A percentile compares a stretch with the other conserved stretches of the same genome.
phyloP scores from a whole-genome alignment of 2,113 vertebrate genomes.

The Dicerorhinus sumatrensis region DNA sequence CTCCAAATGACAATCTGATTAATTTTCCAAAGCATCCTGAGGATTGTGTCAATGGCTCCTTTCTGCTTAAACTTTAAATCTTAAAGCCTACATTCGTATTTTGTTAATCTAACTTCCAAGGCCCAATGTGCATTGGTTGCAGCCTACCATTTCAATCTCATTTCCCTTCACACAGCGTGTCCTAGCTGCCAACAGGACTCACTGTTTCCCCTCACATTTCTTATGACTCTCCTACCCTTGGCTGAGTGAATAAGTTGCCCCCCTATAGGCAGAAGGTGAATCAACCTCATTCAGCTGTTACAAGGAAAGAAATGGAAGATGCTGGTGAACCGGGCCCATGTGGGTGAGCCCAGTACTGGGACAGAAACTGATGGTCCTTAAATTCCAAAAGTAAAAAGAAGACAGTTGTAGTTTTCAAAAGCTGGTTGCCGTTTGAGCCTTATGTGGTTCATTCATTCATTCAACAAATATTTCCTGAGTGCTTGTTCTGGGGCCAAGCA shows the following conservation, averaged over 20 bases:
- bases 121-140: background rate
- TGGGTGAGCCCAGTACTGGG: background rate
- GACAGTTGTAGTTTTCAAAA: background rate
- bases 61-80: slow-evolving; percentile 8
- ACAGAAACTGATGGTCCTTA: background rate
- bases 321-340: background rate
- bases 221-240: background rate
- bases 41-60: background rate
- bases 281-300: background rate
- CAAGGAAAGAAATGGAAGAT: background rate
- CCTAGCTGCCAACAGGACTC: background rate
- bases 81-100: background rate
- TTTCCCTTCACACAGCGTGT: background rate
- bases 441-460: background rate
- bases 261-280: background rate
- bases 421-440: background rate
- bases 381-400: slow-evolving; percentile 19
- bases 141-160: background rate
- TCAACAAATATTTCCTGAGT: background rate
- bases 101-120: background rate
- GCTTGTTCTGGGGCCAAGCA: background rate
- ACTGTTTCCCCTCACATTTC: background rate
- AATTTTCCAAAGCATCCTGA: background rate
- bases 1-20: background rate
- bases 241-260: background rate